A percentile compares a stretch with the other conserved stretches of the same genome.
Evolutionary conservation across 2,888 invertebrate species (phyloP).

Genomic region (Marronus borbonicus): DNA sequence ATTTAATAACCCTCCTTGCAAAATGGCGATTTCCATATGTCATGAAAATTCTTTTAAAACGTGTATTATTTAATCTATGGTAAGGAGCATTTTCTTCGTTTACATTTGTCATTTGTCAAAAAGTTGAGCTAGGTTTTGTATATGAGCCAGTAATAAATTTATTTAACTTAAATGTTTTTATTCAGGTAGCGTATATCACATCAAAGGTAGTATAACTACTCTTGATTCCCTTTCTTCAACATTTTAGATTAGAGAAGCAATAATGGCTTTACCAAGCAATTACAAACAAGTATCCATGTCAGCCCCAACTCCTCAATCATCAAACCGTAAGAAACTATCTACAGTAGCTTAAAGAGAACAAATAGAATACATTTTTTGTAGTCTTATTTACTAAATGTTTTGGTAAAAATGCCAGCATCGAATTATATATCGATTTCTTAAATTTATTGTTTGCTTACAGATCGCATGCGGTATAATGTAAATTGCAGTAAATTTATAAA

Average conservation of each 20-base stretch:
- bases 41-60: no score
- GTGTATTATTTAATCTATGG: no score
- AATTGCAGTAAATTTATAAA: slow-evolving; percentile 54
- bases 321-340: slow-evolving; percentile 77
- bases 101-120: no score
- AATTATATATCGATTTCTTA: slow-evolving; percentile 40
- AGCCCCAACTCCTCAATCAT: slow-evolving; percentile 79
- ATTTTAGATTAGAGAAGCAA: slow-evolving; percentile 50
- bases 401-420: slow-evolving; percentile 49
- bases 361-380: slow-evolving; percentile 49
- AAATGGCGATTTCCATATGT: no score
- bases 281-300: slow-evolving; percentile 89
- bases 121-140: no score
- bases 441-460: slow-evolving; percentile 55
- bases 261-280: slow-evolving; percentile 87
- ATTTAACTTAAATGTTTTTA: no score
- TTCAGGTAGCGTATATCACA: no score
- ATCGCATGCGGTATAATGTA: slow-evolving; percentile 58
- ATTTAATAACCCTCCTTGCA: no score
- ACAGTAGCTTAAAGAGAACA: slow-evolving; percentile 37
- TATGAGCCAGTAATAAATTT: no score
- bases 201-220: no score
- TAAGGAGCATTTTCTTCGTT: no score
- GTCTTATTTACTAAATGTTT: slow-evolving; percentile 50
- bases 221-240: background rate